Base-by-base conservation (phyloP, 2,113 vertebrate species). In the Rhadina sibilatrix region DNA sequence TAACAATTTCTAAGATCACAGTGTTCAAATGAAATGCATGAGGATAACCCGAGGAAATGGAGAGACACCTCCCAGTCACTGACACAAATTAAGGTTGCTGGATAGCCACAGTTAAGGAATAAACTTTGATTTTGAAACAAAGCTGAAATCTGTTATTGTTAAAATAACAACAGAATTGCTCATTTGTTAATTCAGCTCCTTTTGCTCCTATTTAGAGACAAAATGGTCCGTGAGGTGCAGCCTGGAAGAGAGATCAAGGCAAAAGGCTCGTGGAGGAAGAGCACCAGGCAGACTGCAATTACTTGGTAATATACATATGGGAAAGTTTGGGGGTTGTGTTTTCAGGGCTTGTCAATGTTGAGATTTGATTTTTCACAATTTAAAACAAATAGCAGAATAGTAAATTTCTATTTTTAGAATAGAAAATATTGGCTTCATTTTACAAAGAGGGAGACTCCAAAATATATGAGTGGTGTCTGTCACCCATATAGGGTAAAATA, bases 61-160 rank as follows among this genome's bases (percentile, higher is more conserved):
- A 64, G 30, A 81, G 18, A n/a, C 4, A 47, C 11, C 22, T 57
- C 1, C 2, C 4, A 57, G 38, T 23, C 77, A 66, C 0, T 0
- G 53, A 52, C 22, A 52, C 12, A n/a, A 57, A 54, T 9, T 1
- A 2, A 83, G 46, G 33, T 3, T 33, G 14, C 35, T 72, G 27
- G 40, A 60, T 13, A 65, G 16, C 17, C 27, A 85, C 13, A 63
- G 27, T 11, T 18, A 71, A 66, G 30, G 53, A 65, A 83, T 0
- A 77, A 1, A 46, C 31, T 37, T n/a, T 3, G 22, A 27, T 42
- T 79, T 37, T 61, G 57, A 61, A 87, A 63, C 28, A 60, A 70
- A 19, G 18, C 17, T 44, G 42, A 18, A 44, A 44, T 44, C 6
- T 44, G 42, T 44, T 44, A 44, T 44, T 44, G 42, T 44, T 18